Conservation (phyloP, 1,140 invertebrate genomes). For the Elymnias hypermnestra region DNA sequence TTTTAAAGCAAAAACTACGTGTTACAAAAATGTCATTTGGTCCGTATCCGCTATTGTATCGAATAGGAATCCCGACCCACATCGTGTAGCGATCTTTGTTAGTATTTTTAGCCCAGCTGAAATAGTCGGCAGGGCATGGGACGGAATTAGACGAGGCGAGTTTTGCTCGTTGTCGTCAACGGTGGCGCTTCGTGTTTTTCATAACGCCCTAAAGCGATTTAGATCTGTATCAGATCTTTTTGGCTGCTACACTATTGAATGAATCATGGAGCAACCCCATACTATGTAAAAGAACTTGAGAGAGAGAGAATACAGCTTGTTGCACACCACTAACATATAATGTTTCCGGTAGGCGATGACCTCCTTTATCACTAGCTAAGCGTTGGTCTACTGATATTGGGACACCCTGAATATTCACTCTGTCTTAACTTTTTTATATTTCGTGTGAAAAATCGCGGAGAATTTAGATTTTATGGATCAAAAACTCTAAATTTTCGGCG, state of each 20-base stretch:
- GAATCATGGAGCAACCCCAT: conserved; percentile 16
- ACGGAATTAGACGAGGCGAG: conserved; percentile 41
- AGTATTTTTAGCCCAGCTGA: conserved; percentile 46
- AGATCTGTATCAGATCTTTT: conserved; percentile 9
- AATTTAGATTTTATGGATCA: too few relatives aligned
- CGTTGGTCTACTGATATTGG: too few relatives aligned
- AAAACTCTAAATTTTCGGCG: too few relatives aligned
- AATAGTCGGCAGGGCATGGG: conserved; percentile 52
- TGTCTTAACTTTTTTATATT: too few relatives aligned
- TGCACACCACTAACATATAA: too few relatives aligned
- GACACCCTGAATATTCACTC: too few relatives aligned
- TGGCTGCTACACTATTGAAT: conserved; percentile 13
- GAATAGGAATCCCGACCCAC: conserved; percentile 52
- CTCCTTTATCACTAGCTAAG: too few relatives aligned
- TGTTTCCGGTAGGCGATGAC: too few relatives aligned
- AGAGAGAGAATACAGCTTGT: too few relatives aligned
- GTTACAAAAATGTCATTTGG: conserved; percentile 28
- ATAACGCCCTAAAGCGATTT: conserved; percentile 5
- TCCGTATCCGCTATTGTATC: conserved; percentile 34
- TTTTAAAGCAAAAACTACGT: conserved; percentile 24
- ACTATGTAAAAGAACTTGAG: background rate
- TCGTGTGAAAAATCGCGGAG: too few relatives aligned
- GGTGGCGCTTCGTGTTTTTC: conserved; percentile 25
- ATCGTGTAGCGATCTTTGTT: conserved; percentile 46
- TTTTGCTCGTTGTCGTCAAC: conserved; percentile 37